Conservation (phyloP, 1,140 invertebrate genomes). For the Lasaia peninsularis region DNA sequence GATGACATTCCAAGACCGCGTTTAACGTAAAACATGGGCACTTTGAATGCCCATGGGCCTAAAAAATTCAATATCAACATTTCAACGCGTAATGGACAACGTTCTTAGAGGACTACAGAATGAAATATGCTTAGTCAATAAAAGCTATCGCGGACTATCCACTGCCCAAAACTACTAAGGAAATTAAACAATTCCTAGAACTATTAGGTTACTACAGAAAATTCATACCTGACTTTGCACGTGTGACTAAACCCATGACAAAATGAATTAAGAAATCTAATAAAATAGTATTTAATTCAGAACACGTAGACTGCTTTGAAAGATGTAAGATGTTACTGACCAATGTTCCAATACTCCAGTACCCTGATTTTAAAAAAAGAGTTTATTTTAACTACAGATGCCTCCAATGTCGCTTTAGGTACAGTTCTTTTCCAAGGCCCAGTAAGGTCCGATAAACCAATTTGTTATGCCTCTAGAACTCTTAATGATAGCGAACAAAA, state of each 20-base stretch:
- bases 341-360: slow-evolving; percentile 22
- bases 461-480: slow-evolving; percentile 23
- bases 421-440: slow-evolving; percentile 23
- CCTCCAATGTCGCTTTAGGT: slow-evolving; percentile 24
- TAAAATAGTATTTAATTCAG: slow-evolving; percentile 16
- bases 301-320: slow-evolving; percentile 18
- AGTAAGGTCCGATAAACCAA: slow-evolving; percentile 21
- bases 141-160: slow-evolving; percentile 17
- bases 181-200: no score
- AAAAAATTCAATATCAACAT: slow-evolving; percentile 15
- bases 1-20: slow-evolving; percentile 11
- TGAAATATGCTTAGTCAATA: slow-evolving; percentile 14
- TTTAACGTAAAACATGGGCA: slow-evolving; percentile 17
- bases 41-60: slow-evolving; percentile 20
- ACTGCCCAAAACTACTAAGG: slow-evolving; percentile 10
- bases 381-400: slow-evolving; percentile 26
- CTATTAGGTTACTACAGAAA: no score
- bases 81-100: slow-evolving; percentile 17
- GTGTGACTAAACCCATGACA: slow-evolving; percentile 19
- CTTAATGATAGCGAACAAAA: slow-evolving; percentile 22
- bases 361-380: slow-evolving; percentile 25
- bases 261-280: slow-evolving; percentile 20
- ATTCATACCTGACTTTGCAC: no score
- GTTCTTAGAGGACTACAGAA: no score
- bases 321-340: slow-evolving; percentile 20